phyloP scores from a whole-genome alignment of 1,140 invertebrate genomes.

The Calliopsis andreniformis region DNA sequence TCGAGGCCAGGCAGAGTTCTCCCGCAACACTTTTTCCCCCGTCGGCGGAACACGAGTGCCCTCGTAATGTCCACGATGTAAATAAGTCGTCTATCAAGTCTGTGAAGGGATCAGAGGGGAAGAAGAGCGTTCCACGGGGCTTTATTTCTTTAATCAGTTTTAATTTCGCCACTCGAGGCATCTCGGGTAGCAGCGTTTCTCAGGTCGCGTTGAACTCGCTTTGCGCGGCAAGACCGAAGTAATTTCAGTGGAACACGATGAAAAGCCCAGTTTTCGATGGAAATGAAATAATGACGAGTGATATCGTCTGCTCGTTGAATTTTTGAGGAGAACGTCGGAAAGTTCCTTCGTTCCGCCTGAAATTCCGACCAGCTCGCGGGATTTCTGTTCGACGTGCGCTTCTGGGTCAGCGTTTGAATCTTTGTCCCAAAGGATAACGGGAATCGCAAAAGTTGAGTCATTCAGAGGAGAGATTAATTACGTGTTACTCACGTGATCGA shows the following conservation, averaged over 20 bases:
- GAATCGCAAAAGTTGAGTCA: no score
- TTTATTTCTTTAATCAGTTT: conserved; percentile 45
- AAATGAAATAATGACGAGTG: no score
- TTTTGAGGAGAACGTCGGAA: neutral
- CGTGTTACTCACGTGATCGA: conserved; percentile 95
- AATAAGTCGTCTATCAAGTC: conserved; percentile 34
- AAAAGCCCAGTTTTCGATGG: neutral
- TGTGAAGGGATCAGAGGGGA: neutral
- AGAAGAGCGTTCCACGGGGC: neutral
- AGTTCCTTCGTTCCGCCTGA: neutral
- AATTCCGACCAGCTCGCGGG: no score
- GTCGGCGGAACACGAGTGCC: conserved; percentile 15
- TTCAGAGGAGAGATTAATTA: no score
- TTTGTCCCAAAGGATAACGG: no score
- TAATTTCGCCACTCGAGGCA: conserved; percentile 27
- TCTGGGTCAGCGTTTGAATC: no score
- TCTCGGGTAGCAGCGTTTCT: neutral
- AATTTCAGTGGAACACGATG: neutral
- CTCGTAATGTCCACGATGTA: conserved; percentile 44
- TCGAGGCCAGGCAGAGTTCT: conserved; percentile 17
- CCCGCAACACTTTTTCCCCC: conserved; percentile 14
- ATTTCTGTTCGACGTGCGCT: no score
- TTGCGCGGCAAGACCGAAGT: neutral
- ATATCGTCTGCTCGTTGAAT: no score
- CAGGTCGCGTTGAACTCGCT: neutral